phyloP scores from a whole-genome alignment of 2,888 invertebrate species.

The Adineta ricciae region DNA sequence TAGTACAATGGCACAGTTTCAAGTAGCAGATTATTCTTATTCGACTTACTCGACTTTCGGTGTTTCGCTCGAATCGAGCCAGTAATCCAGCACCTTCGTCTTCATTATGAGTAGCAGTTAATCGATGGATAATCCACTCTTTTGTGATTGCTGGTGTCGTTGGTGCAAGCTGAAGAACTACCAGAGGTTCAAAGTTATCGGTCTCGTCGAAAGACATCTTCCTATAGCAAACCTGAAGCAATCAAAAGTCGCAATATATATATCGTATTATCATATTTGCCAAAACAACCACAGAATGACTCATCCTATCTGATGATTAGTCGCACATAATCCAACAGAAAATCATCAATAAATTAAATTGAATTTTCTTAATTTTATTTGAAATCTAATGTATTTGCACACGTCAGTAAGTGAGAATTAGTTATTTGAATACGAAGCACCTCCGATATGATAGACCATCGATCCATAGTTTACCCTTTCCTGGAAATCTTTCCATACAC shows the following conservation, averaged over 20 bases:
- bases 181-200: background rate
- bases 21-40: too few relatives aligned
- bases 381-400: background rate
- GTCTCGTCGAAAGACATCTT: background rate
- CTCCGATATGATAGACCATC: background rate
- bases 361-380: background rate
- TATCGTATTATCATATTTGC: too few relatives aligned
- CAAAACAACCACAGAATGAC: too few relatives aligned
- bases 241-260: too few relatives aligned
- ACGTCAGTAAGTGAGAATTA: background rate
- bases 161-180: background rate
- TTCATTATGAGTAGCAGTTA: background rate
- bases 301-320: background rate
- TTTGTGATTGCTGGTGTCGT: background rate
- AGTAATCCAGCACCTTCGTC: conserved; percentile 6
- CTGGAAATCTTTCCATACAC: background rate
- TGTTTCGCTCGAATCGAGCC: background rate
- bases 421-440: background rate
- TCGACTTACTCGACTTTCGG: background rate
- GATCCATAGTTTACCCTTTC: background rate
- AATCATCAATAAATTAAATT: background rate
- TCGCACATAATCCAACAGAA: background rate
- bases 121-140: background rate
- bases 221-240: too few relatives aligned
- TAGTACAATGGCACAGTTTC: too few relatives aligned